Evolutionary conservation across 1,140 invertebrate species (phyloP), one percentile per base, ranked within the genome.

Genomic region (Philopotamus ludificatus): DNA sequence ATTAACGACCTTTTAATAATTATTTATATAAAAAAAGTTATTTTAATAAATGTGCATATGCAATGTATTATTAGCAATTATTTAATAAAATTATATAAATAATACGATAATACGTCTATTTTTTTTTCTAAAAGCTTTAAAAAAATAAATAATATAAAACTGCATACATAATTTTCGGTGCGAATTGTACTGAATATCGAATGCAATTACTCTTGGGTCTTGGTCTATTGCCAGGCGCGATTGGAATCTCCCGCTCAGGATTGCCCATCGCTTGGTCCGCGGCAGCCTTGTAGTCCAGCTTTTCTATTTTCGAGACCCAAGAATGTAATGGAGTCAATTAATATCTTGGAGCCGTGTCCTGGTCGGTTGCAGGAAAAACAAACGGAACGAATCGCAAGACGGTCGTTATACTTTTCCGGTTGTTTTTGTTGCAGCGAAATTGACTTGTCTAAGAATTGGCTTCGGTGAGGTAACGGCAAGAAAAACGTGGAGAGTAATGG

Each of bases 321-420:
- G 54, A 57, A 42, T 57, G 54, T 57, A 57, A 57, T 57, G 54
- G 54, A 57, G 54, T 57, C 54, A 57, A 57, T 57, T 57, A 57
- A 57, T 57, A 57, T 57, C 54, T 57, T 57, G 34, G 54, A 57
- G 42, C 34, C 12, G 54, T 39, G 39, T 57, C 39, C 39, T 25
- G 23, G 4, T 53, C 23, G 25, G 2, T 21, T 21, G 54, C 23
- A 57, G 34, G 42, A 28, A 57, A 57, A 57, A 28, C 54, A 42
- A 55, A 20, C 21, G 20, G 10, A 55, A 57, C 54, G 34, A 39
- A 15, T 10, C 21, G 22, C n/a, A 7, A 16, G 15, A 21, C 53
- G 53, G n/a, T 57, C 3, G 50, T 39, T 57, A 42, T 8, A 22
- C 39, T 57, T 22, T 20, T 42, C 12, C 34, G 15, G 34, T 57